phyloP scores from a whole-genome alignment of 2,797 vertebrate species.

The Agapornis canus region DNA sequence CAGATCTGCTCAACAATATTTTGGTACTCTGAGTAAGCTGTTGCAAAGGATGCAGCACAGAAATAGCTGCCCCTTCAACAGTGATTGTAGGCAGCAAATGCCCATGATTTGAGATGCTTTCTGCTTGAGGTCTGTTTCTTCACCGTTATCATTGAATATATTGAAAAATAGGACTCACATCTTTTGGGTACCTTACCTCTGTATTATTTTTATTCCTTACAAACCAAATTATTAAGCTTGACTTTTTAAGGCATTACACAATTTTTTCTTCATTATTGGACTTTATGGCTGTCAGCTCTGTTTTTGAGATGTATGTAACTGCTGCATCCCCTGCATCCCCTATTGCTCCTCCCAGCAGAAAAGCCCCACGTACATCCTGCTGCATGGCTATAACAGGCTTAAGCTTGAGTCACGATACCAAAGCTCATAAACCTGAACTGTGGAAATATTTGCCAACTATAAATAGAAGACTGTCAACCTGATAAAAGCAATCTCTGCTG shows the following conservation, averaged over 20 bases:
- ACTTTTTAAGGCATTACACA: background rate
- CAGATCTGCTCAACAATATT: background rate
- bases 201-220: background rate
- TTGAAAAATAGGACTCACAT: background rate
- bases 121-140: background rate
- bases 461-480: conserved; percentile 37
- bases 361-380: background rate
- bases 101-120: background rate
- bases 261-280: background rate
- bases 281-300: background rate
- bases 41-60: background rate
- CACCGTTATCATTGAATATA: background rate
- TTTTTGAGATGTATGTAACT: background rate
- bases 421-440: background rate
- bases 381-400: background rate
- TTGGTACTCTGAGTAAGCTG: background rate
- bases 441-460: conserved; percentile 36
- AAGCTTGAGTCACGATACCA: background rate
- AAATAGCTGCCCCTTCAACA: background rate
- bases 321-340: background rate
- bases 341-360: background rate
- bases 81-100: background rate
- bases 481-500: conserved; percentile 33
- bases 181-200: background rate
- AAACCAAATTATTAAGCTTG: background rate